phyloP scores from a whole-genome alignment of 2,113 vertebrate genomes.

The Talpa occidentalis region DNA sequence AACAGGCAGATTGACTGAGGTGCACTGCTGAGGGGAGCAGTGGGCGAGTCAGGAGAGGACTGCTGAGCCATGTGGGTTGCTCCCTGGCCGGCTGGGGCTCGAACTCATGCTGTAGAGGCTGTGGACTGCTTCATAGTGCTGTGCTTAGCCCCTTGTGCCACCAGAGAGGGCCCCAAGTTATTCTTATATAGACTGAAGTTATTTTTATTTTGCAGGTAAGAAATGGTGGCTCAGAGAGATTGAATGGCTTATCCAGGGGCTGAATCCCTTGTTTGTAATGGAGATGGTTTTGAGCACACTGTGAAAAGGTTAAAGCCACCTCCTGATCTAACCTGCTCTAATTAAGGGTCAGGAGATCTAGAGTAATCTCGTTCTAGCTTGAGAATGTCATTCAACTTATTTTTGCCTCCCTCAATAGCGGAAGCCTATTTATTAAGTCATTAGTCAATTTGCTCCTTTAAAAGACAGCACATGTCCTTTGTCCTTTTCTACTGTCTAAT shows the following conservation, averaged over 20 bases:
- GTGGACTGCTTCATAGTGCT: no score
- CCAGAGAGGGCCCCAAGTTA: neutral
- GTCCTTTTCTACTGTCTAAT: neutral
- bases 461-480: conserved; percentile 48
- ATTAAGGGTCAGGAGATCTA: conserved; percentile 47
- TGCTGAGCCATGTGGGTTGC: no score
- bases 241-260: neutral
- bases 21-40: no score
- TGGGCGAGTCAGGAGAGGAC: no score
- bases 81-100: no score
- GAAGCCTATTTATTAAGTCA: conserved; percentile 45
- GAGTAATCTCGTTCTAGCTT: conserved; percentile 51
- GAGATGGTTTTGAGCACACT: conserved; percentile 7
- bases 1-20: no score
- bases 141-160: no score
- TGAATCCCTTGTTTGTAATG: neutral
- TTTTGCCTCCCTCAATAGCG: conserved; percentile 49
- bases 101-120: no score
- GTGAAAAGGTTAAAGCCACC: neutral
- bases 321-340: neutral
- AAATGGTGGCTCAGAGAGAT: neutral
- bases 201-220: neutral
- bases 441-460: conserved; percentile 59
- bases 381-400: conserved; percentile 62
- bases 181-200: neutral